Base-by-base conservation (phyloP, 2,113 vertebrate genomes). In the Fulica atra region DNA sequence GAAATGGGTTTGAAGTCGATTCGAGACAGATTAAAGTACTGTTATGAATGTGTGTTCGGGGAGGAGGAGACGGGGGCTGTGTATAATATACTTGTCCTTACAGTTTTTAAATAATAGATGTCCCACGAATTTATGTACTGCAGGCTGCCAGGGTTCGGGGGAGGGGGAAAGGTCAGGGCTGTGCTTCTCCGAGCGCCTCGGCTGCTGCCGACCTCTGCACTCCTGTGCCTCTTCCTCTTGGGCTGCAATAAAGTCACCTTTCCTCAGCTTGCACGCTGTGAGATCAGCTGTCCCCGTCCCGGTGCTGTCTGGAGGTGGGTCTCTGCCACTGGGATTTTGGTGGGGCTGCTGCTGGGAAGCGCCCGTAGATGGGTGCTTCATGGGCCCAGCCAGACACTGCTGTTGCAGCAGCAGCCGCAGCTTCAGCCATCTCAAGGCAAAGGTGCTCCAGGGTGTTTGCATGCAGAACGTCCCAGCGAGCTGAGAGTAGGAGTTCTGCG, bases 1-100 rank as follows among this genome's bases (percentile, higher is more conserved):
- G 78, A 98, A 98, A 98, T 98, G 98, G 98, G 98, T 98, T 98
- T 98, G 98, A 98, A 98, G 98, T 98, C 97, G 97, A 98, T 98
- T 98, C 89, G 88, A 98, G 98, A 98, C 98, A 98, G 98, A 98
- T 98, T 98, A 98, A 98, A 98, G 98, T 96, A 98, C 98, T 96
- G 98, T 98, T 98, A 98, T 98, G 98, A 98, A 98, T 98, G 97
- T 98, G 97, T 97, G 97, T 94, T 96, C 83, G 36, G 95, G 94
- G 96, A 97, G 94, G 94, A 97, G 95, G 93, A 95, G 95, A 95
- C 15, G 93, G 96, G 95, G 95, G 93, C 95, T 96, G 64, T 96
- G 93, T 95, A 87, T 97, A 98, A 98, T 97, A 98, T 93, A 96
- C 97, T 97, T 98, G 97, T 97, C 96, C 97, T 98, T 98, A 98